A percentile compares a stretch with the other conserved stretches of the same genome.
Evolutionary conservation across 2,113 vertebrate species (phyloP).

Genomic region (Desmodus rotundus): DNA sequence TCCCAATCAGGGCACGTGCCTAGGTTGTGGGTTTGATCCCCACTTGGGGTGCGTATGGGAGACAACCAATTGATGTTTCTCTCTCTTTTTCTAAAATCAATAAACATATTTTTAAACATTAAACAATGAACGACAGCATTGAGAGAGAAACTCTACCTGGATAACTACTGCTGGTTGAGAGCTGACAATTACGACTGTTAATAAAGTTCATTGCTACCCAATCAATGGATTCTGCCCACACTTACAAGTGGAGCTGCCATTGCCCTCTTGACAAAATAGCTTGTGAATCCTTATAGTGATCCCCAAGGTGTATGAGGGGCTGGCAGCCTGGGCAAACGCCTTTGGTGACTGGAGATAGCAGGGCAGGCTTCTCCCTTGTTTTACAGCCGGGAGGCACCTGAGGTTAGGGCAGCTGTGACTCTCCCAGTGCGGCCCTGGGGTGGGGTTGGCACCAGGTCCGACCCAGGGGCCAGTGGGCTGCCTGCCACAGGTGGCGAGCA

Average conservation of each 20-base stretch:
- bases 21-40: too few species aligned
- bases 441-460: neutral
- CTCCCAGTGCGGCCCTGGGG: neutral
- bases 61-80: too few species aligned
- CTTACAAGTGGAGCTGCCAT: neutral
- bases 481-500: neutral
- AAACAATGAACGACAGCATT: neutral
- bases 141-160: neutral
- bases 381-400: neutral
- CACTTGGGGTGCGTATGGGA: too few species aligned
- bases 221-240: neutral
- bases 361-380: too few species aligned
- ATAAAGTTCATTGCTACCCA: constrained; percentile 38
- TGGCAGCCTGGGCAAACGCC: neutral
- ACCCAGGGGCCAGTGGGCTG: neutral
- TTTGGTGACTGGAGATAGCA: neutral
- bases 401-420: neutral
- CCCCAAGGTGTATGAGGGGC: neutral
- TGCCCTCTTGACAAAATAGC: neutral
- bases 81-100: too few species aligned
- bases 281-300: neutral
- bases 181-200: neutral
- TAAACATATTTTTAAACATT: neutral
- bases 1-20: too few species aligned
- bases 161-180: neutral